Percentiles rank a stretch among this genome's conserved stretches.
These are phyloP conservation scores for Andricus quercusramuli DNA, from an alignment of 2,888 invertebrate species.

Conservation along the genomic window DNA sequence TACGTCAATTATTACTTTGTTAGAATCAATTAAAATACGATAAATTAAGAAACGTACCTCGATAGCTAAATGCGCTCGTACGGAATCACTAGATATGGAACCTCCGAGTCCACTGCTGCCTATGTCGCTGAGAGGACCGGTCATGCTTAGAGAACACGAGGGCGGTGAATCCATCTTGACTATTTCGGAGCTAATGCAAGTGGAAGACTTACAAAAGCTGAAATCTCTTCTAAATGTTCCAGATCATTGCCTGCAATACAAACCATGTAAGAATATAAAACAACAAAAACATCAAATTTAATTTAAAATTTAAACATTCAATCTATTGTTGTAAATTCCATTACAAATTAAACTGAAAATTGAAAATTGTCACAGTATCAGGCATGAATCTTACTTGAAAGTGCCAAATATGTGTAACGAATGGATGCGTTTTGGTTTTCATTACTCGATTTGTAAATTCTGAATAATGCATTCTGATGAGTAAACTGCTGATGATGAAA, in stretches of 20 bases:
- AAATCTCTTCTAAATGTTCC: conserved; percentile 65
- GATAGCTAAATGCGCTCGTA: conserved; percentile 84
- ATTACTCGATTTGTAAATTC: conserved; percentile 61
- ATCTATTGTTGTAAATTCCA: no score
- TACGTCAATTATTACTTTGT: conserved; percentile 12
- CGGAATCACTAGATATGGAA: conserved; percentile 87
- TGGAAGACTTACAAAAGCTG: conserved; percentile 61
- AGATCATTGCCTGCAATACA: conserved; percentile 67
- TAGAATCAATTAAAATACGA: neutral
- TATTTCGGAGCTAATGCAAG: conserved; percentile 54
- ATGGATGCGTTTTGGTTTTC: conserved; percentile 59
- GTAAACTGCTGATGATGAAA: conserved; percentile 52
- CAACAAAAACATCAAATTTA: neutral
- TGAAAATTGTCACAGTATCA: neutral
- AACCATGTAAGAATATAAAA: conserved; percentile 4
- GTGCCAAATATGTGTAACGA: conserved; percentile 62
- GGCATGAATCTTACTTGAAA: conserved; percentile 62
- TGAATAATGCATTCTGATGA: conserved; percentile 67
- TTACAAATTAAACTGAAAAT: neutral
- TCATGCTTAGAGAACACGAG: conserved; percentile 87
- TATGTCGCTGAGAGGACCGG: conserved; percentile 87
- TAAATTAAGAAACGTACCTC: conserved; percentile 79
- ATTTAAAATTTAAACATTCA: neutral
- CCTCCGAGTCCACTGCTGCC: conserved; percentile 88
- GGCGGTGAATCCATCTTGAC: conserved; percentile 87